Conservation (phyloP, 2,888 invertebrate species). For the Molanna angustata region DNA sequence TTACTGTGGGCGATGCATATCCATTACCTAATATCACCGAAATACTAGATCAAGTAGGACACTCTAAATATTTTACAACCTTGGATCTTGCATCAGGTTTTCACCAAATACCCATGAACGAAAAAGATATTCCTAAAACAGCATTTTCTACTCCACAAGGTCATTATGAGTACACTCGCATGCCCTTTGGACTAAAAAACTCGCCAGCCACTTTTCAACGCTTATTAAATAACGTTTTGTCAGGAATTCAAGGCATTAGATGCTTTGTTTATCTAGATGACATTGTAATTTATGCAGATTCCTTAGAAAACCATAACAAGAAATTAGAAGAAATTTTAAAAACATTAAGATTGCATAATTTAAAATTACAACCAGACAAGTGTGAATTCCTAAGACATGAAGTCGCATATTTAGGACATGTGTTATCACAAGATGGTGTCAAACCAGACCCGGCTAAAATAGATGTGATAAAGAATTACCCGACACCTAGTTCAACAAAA, state of each 20-base stretch:
- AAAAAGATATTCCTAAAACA: slow-evolving; percentile 37
- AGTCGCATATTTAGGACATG: slow-evolving; percentile 37
- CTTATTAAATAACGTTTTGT: slow-evolving; percentile 39
- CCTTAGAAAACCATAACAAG: slow-evolving; percentile 30
- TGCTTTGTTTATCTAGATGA: slow-evolving; percentile 38
- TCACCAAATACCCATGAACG: slow-evolving; percentile 39
- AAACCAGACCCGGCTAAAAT: slow-evolving; percentile 1
- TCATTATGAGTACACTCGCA: slow-evolving; percentile 38
- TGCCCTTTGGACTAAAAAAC: slow-evolving; percentile 42
- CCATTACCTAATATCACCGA: too few species aligned
- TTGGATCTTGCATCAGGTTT: too few species aligned
- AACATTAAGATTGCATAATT: slow-evolving; percentile 25
- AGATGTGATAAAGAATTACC: not conserved
- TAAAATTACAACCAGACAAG: too few species aligned
- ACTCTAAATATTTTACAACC: too few species aligned
- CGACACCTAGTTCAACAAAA: not conserved
- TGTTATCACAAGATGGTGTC: slow-evolving; percentile 30
- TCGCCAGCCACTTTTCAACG: slow-evolving; percentile 42
- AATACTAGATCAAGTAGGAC: too few species aligned
- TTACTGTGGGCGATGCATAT: too few species aligned
- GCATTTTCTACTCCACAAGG: slow-evolving; percentile 38
- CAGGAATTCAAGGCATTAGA: slow-evolving; percentile 37
- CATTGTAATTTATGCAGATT: slow-evolving; percentile 34
- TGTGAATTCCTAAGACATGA: too few species aligned
- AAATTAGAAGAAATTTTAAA: slow-evolving; percentile 24